Conservation (phyloP, 2,797 vertebrate species). For the Hydrolagus colliei region DNA sequence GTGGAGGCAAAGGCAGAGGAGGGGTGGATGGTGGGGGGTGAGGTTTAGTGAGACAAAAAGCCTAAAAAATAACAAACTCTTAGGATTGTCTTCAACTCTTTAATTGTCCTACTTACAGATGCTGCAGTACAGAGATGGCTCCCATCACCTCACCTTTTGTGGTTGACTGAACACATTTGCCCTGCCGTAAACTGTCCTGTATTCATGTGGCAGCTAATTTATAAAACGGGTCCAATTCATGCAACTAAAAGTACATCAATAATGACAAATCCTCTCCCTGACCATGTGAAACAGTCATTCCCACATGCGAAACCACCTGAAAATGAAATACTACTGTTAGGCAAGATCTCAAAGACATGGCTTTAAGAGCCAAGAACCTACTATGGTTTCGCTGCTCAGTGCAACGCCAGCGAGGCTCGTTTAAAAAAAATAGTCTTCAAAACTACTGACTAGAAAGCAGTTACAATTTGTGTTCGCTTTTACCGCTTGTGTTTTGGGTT, state of each 20-base stretch:
- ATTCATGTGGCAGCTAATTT: conserved; percentile 10
- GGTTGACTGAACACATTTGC: background rate
- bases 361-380: too few relatives aligned
- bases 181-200: conserved; percentile 11
- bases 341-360: background rate
- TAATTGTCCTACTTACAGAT: conserved; percentile 18
- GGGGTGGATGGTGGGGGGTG: too few relatives aligned
- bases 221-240: conserved; percentile 13
- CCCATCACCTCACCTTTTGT: background rate
- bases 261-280: conserved; percentile 23
- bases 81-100: background rate
- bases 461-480: too few relatives aligned
- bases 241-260: conserved; percentile 11
- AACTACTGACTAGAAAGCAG: background rate
- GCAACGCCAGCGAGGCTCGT: background rate
- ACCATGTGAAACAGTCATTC: conserved; percentile 25
- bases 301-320: conserved; percentile 29
- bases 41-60: background rate
- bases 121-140: conserved; percentile 10
- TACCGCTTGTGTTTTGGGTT: too few relatives aligned
- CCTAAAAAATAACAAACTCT: conserved; percentile 15
- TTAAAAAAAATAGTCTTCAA: background rate
- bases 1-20: background rate
- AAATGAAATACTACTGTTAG: conserved; percentile 29
- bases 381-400: background rate